Percentiles rank a stretch among this genome's conserved stretches.
Evolutionary conservation across 1,140 invertebrate species (phyloP).

Genomic region (Eueides isabella): DNA sequence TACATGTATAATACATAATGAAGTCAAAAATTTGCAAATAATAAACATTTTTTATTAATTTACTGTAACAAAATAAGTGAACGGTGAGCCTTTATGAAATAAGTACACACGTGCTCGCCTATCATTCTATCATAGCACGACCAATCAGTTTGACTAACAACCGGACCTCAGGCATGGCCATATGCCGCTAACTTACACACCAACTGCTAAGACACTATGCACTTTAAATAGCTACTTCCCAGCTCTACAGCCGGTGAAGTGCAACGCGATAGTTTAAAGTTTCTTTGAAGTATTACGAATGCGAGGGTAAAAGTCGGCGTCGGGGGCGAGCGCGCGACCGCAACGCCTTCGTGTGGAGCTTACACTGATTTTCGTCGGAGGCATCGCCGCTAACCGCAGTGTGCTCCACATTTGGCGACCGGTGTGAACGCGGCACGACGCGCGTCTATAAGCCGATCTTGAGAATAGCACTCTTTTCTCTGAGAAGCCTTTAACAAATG

Average conservation of each 20-base stretch:
- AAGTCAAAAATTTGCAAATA: neutral
- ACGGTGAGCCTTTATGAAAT: conserved; percentile 67
- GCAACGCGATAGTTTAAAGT: conserved; percentile 30
- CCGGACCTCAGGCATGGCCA: conserved; percentile 67
- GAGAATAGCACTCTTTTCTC: conserved; percentile 41
- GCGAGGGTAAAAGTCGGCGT: conserved; percentile 42
- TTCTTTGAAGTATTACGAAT: conserved; percentile 45
- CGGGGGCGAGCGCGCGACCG: conserved; percentile 65
- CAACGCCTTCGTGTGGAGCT: conserved; percentile 64
- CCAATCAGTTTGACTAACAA: conserved; percentile 52
- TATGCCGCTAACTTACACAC: conserved; percentile 74
- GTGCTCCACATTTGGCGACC: conserved; percentile 78
- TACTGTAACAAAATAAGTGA: conserved; percentile 62
- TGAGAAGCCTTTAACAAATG: conserved; percentile 41
- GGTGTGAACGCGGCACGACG: conserved; percentile 64
- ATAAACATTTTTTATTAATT: conserved; percentile 3
- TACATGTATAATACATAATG: too few species aligned
- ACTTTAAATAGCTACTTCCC: conserved; percentile 53
- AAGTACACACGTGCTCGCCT: conserved; percentile 68
- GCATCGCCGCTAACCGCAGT: conserved; percentile 68
- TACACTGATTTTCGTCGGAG: conserved; percentile 80
- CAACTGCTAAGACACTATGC: conserved; percentile 62
- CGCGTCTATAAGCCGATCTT: conserved; percentile 60
- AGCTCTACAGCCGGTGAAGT: conserved; percentile 28
- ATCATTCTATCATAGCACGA: conserved; percentile 71